These are phyloP conservation scores for Orthonevra nobilis DNA, from an alignment of 2,888 invertebrate genomes.

Conservation along the genomic window DNA sequence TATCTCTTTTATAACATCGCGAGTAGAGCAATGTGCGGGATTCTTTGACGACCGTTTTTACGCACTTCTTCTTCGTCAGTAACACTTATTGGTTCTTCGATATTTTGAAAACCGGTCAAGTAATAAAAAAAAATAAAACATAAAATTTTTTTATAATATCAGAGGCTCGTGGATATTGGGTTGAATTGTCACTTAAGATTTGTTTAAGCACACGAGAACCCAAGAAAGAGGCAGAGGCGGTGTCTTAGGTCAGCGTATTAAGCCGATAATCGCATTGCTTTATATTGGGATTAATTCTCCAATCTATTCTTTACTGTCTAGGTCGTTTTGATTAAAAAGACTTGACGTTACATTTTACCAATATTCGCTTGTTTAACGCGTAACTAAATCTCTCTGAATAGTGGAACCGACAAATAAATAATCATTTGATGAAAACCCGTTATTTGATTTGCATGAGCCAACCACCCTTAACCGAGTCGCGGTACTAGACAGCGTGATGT, in stretches of 20 bases:
- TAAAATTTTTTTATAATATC: slow-evolving; percentile 16
- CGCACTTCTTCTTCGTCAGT: slow-evolving; percentile 11
- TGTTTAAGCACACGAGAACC: slow-evolving; percentile 23
- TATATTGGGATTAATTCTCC: slow-evolving; percentile 13
- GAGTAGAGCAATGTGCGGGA: slow-evolving; percentile 18
- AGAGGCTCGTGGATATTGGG: slow-evolving; percentile 4
- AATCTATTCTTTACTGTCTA: slow-evolving; percentile 21
- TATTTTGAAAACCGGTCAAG: slow-evolving; percentile 3
- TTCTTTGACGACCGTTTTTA: not conserved
- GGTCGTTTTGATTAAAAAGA: slow-evolving; percentile 9
- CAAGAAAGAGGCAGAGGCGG: slow-evolving; percentile 7
- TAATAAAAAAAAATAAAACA: slow-evolving; percentile 28
- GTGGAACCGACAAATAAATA: slow-evolving; percentile 9
- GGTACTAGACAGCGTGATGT: not conserved
- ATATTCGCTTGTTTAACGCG: slow-evolving; percentile 18
- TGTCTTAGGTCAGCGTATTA: slow-evolving; percentile 30
- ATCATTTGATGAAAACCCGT: slow-evolving; percentile 14
- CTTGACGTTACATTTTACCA: slow-evolving; percentile 24
- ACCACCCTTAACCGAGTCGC: slow-evolving; percentile 9
- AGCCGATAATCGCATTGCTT: slow-evolving; percentile 19
- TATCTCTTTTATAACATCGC: not conserved
- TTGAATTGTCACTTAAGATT: slow-evolving; percentile 5
- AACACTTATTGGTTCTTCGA: slow-evolving; percentile 6
- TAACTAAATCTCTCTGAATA: slow-evolving; percentile 3
- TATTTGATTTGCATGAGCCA: slow-evolving; percentile 13